Conservation (phyloP, 1,140 invertebrate genomes). For the Hylaeus volcanicus region DNA sequence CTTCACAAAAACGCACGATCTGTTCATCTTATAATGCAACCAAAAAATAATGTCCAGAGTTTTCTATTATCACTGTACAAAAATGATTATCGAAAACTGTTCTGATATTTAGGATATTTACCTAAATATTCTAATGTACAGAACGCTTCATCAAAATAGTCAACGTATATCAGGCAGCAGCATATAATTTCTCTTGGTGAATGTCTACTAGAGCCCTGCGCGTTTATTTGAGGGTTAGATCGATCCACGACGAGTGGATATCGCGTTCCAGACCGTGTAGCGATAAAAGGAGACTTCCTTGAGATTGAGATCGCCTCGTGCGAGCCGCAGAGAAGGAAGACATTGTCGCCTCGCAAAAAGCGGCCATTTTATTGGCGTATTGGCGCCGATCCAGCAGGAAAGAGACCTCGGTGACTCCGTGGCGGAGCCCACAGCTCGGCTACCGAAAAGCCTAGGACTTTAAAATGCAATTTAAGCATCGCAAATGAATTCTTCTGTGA, state of each 20-base stretch:
- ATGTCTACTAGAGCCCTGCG: no score
- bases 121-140: no score
- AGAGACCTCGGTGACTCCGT: conserved; percentile 48
- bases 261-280: conserved; percentile 34
- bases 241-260: conserved; percentile 15
- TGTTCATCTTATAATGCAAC: no score
- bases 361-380: conserved; percentile 66
- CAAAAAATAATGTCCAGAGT: no score
- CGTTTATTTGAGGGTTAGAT: conserved; percentile 1
- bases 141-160: no score
- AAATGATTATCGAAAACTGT: no score
- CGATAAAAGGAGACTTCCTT: conserved; percentile 47
- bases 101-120: no score
- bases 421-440: not conserved
- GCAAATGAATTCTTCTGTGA: conserved; percentile 56
- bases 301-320: conserved; percentile 54
- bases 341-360: conserved; percentile 59
- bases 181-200: no score
- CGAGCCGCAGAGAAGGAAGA: conserved; percentile 47
- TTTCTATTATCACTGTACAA: no score
- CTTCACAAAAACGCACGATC: no score
- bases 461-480: conserved; percentile 65
- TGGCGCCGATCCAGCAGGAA: conserved; percentile 63
- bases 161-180: no score
- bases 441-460: conserved; percentile 42